These are phyloP conservation scores for Germaria angustata DNA, from an alignment of 2,888 invertebrate species.

Conservation along the genomic window DNA sequence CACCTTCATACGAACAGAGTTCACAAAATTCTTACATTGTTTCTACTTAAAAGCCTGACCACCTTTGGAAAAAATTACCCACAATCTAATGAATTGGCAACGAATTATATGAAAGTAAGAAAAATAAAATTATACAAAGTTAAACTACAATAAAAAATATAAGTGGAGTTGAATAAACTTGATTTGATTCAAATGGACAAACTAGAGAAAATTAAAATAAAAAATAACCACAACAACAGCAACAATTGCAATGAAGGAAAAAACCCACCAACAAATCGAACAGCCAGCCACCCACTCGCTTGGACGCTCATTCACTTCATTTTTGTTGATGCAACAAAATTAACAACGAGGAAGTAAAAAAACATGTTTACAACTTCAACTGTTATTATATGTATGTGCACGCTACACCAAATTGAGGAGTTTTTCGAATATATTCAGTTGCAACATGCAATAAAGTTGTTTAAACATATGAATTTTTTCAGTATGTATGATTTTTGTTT, in stretches of 20 bases:
- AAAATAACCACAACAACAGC: conserved; percentile 31
- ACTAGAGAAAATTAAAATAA: not conserved
- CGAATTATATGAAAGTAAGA: conserved; percentile 33
- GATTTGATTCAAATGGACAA: conserved; percentile 55
- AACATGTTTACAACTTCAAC: conserved; percentile 64
- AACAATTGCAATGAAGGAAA: conserved; percentile 13
- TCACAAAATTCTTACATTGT: too few relatives aligned
- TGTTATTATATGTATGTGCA: conserved; percentile 45
- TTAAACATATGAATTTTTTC: too few relatives aligned
- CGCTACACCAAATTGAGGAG: not conserved
- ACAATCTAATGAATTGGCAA: conserved; percentile 53
- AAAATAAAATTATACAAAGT: conserved; percentile 16
- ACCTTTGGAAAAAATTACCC: conserved; percentile 27
- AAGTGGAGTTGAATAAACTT: conserved; percentile 64
- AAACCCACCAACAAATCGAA: conserved; percentile 29
- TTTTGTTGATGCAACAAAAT: conserved; percentile 60
- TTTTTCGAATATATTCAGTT: too few relatives aligned
- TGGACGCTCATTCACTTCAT: conserved; percentile 34
- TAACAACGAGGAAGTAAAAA: conserved; percentile 67
- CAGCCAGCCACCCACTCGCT: conserved; percentile 44
- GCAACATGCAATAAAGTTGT: too few relatives aligned
- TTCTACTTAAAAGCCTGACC: conserved; percentile 16
- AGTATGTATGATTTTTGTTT: too few relatives aligned
- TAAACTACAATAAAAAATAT: conserved; percentile 44
- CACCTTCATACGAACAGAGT: too few relatives aligned